Conservation (phyloP, 1,140 invertebrate genomes). For the Drosophila ercepeae region DNA sequence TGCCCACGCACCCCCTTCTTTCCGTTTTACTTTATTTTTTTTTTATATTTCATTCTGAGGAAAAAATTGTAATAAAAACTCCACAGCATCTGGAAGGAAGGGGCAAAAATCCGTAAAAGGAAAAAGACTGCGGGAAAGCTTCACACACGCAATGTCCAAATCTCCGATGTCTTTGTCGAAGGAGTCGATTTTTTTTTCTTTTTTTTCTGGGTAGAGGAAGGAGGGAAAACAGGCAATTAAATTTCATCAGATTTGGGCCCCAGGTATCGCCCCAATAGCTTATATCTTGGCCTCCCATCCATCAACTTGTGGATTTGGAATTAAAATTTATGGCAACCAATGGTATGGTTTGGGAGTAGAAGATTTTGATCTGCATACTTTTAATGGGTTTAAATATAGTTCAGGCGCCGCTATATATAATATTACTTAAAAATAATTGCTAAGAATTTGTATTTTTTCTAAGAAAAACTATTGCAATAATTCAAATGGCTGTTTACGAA, state of each 20-base stretch:
- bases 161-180: conserved; percentile 29
- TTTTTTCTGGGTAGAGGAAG: no score
- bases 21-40: conserved; percentile 9
- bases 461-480: not conserved
- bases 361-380: not conserved
- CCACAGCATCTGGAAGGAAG: conserved; percentile 31
- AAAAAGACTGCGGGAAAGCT: conserved; percentile 22
- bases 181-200: conserved; percentile 34
- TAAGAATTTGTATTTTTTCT: not conserved
- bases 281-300: conserved; percentile 1
- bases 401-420: no score
- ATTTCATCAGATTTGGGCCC: conserved; percentile 48
- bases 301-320: conserved; percentile 10
- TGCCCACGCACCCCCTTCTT: conserved; percentile 26
- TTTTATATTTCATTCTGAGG: conserved; percentile 31
- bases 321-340: conserved; percentile 6
- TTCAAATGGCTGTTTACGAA: not conserved
- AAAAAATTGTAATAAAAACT: conserved; percentile 74
- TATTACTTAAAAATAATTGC: no score
- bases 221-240: conserved; percentile 62
- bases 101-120: conserved; percentile 41
- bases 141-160: conserved; percentile 61
- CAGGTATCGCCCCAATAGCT: not conserved
- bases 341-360: conserved; percentile 17
- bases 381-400: not conserved